Percentiles rank a stretch among this genome's conserved stretches.
phyloP scores from a whole-genome alignment of 2,888 invertebrate species.

The Drosophila siamana region DNA sequence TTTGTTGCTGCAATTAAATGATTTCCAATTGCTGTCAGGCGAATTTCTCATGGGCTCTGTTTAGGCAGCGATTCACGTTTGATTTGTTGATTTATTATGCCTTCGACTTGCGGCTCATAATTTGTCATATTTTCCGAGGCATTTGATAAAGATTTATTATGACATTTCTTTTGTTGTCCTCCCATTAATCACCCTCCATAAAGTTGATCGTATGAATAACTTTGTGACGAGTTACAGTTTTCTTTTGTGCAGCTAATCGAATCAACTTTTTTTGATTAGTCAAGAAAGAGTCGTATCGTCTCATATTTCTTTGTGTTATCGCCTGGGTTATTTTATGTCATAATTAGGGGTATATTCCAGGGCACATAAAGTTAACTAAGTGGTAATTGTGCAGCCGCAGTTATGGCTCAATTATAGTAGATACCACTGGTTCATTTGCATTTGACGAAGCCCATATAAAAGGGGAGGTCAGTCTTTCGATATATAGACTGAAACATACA shows the following conservation, averaged over 20 bases:
- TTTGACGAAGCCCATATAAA: constrained; percentile 1
- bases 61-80: constrained; percentile 44
- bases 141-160: constrained; percentile 82
- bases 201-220: constrained; percentile 33
- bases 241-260: constrained; percentile 53
- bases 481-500: not conserved
- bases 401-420: constrained; percentile 4
- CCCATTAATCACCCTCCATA: constrained; percentile 44
- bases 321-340: constrained; percentile 31
- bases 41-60: constrained; percentile 37
- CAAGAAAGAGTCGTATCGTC: constrained; percentile 17
- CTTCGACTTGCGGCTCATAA: constrained; percentile 55
- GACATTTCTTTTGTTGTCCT: constrained; percentile 71
- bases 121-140: constrained; percentile 70
- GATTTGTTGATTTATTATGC: constrained; percentile 78
- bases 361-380: constrained; percentile 32
- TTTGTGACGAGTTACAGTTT: constrained; percentile 10
- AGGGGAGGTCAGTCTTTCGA: not conserved
- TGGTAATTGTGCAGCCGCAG: constrained; percentile 1
- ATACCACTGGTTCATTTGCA: constrained; percentile 2
- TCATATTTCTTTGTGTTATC: constrained; percentile 39
- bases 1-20: constrained; percentile 82
- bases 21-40: constrained; percentile 76
- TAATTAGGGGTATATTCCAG: constrained; percentile 48
- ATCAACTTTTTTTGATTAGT: constrained; percentile 37